Percentiles rank a stretch among this genome's conserved stretches.
phyloP scores from a whole-genome alignment of 2,888 invertebrate genomes.

The Teinopalpus imperialis region DNA sequence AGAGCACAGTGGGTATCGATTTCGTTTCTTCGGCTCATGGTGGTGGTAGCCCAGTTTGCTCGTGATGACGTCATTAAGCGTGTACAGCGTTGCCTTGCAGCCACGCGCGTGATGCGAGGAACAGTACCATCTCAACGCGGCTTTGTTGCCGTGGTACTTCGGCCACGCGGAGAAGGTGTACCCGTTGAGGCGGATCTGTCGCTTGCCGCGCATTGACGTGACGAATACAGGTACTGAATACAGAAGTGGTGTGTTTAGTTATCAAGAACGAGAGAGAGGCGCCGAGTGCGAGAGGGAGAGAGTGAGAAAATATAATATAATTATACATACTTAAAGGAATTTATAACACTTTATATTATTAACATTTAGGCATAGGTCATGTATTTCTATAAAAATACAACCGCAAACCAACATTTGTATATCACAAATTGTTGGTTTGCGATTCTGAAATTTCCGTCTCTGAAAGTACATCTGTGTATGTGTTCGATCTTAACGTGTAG shows the following conservation, averaged over 20 bases:
- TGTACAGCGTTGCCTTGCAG: constrained; percentile 27
- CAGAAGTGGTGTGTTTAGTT: neutral
- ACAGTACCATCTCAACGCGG: constrained; percentile 29
- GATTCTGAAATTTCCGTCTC: no score
- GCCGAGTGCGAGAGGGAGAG: neutral
- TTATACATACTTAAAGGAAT: no score
- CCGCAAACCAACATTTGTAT: no score
- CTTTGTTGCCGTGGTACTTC: neutral
- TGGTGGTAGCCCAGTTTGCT: constrained; percentile 20
- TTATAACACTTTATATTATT: no score
- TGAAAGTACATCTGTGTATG: no score
- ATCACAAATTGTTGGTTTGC: no score
- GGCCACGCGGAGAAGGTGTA: constrained; percentile 31
- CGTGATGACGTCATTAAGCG: constrained; percentile 26
- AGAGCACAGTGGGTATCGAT: no score
- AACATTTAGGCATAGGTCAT: no score
- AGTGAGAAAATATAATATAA: neutral
- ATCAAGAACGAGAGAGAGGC: no score
- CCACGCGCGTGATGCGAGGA: constrained; percentile 31
- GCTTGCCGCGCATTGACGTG: constrained; percentile 29
- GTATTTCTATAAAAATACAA: no score
- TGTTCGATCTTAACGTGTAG: no score
- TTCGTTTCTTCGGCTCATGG: constrained; percentile 22
- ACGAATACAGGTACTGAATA: constrained; percentile 28
- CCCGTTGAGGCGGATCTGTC: constrained; percentile 28